These are phyloP conservation scores for Clarias laeviceps DNA, from an alignment of 2,797 vertebrate genomes.

Conservation along the genomic window DNA sequence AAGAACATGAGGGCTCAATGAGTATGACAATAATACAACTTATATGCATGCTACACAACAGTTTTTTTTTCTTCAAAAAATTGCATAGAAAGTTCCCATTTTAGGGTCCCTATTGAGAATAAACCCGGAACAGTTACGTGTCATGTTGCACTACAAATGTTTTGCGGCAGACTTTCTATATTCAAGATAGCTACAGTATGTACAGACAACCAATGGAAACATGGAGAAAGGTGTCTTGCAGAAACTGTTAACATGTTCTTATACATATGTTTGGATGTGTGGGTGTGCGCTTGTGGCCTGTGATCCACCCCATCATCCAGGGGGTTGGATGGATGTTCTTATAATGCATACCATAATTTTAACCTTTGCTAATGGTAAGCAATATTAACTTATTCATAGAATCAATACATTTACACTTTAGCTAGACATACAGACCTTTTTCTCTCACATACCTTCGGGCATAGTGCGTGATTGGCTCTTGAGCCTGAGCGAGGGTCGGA, in stretches of 20 bases:
- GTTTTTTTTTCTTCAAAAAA: neutral
- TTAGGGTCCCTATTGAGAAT: neutral
- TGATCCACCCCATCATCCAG: no score
- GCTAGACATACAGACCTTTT: neutral
- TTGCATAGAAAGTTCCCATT: neutral
- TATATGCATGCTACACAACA: neutral
- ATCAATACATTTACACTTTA: neutral
- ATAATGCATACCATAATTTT: neutral
- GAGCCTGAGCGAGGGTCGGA: constrained; percentile 90
- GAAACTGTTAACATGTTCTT: neutral
- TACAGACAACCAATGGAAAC: neutral
- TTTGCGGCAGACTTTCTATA: neutral
- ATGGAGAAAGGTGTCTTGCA: neutral
- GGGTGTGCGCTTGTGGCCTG: no score
- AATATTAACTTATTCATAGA: neutral
- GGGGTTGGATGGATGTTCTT: no score
- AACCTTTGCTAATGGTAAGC: neutral
- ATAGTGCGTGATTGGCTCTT: constrained; percentile 90
- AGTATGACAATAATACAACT: neutral
- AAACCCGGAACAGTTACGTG: neutral
- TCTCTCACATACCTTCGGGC: constrained; percentile 80
- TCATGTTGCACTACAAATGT: neutral
- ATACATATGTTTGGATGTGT: neutral
- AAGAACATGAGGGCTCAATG: neutral
- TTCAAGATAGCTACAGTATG: neutral